Evolutionary conservation across 2,888 invertebrate genomes (phyloP).

Genomic region (Rotaria magnacalcarata): DNA sequence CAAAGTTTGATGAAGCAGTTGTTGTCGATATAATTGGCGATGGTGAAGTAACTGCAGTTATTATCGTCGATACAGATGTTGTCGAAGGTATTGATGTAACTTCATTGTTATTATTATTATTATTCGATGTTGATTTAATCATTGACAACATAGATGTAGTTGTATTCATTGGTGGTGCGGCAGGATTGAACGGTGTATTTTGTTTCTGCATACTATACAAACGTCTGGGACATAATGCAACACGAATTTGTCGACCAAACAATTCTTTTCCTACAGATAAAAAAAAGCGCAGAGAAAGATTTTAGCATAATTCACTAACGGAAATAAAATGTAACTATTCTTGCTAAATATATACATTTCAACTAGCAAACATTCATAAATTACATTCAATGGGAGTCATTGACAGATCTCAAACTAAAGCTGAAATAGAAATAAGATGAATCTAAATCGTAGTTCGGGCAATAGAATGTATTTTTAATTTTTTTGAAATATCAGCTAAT

Average conservation of each 20-base stretch:
- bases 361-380: too few relatives aligned
- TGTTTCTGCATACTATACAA: constrained; percentile 11
- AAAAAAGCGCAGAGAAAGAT: too few relatives aligned
- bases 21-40: neutral
- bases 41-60: neutral
- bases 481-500: too few relatives aligned
- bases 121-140: neutral
- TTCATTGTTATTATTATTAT: neutral
- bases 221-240: neutral
- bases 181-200: neutral
- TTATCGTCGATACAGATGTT: too few relatives aligned
- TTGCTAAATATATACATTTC: too few relatives aligned
- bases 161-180: neutral
- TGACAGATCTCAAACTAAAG: too few relatives aligned
- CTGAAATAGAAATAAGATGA: too few relatives aligned
- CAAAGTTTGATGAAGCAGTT: neutral
- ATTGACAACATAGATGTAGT: neutral
- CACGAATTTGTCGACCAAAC: neutral
- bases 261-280: neutral
- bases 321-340: too few relatives aligned
- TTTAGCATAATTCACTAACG: too few relatives aligned
- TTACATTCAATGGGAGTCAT: too few relatives aligned
- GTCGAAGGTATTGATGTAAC: neutral
- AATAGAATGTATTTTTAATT: too few relatives aligned
- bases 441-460: too few relatives aligned